These are phyloP conservation scores for Epinephelus fuscoguttatus DNA, from an alignment of 2,113 vertebrate species.

Conservation along the genomic window DNA sequence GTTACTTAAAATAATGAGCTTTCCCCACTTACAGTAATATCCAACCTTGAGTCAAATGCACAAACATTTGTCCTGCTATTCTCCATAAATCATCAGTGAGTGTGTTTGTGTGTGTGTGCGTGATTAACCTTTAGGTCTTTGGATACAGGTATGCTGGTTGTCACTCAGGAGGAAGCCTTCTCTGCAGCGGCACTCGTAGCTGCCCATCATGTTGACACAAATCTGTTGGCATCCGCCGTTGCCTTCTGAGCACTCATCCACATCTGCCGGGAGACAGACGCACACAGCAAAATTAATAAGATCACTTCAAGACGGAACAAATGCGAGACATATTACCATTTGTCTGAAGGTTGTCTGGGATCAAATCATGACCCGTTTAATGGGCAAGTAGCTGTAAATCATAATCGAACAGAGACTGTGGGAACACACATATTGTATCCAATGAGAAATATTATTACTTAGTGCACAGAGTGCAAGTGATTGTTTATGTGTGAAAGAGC, in stretches of 20 bases:
- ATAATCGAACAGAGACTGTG: background rate
- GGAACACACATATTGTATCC: background rate
- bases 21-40: background rate
- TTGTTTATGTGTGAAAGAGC: background rate
- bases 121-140: slow-evolving; percentile 93
- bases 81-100: slow-evolving; percentile 16
- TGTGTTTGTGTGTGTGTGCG: background rate
- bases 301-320: slow-evolving; percentile 41
- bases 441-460: background rate
- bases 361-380: slow-evolving; percentile 29
- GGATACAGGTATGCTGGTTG: slow-evolving; percentile 99
- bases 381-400: slow-evolving; percentile 12
- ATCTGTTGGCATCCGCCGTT: slow-evolving; percentile 98
- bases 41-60: background rate
- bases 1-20: slow-evolving; percentile 5
- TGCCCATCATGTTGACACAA: slow-evolving; percentile 99
- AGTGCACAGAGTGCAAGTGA: background rate
- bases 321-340: slow-evolving; percentile 5
- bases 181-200: slow-evolving; percentile 96
- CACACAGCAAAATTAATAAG: slow-evolving; percentile 45
- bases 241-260: slow-evolving; percentile 96
- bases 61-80: slow-evolving; percentile 1
- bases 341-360: slow-evolving; percentile 28
- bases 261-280: slow-evolving; percentile 84
- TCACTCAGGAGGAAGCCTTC: slow-evolving; percentile 98